These are phyloP conservation scores for Nemoura dubitans DNA, from an alignment of 2,888 invertebrate genomes.

Conservation along the genomic window DNA sequence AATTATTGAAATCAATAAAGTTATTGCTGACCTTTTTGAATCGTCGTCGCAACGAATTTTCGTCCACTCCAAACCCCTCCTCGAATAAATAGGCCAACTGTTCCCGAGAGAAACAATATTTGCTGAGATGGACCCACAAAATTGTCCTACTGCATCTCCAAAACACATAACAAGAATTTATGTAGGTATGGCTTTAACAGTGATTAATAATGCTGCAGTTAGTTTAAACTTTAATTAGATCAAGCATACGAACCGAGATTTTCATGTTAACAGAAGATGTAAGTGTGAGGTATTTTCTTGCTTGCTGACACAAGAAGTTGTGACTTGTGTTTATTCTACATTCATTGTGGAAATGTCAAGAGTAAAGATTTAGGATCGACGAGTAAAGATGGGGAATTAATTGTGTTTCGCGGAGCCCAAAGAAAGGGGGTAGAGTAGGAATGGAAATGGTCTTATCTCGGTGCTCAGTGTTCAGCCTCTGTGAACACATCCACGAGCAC, in stretches of 20 bases:
- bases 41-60: too few species aligned
- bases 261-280: slow-evolving; percentile 35
- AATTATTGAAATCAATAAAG: too few species aligned
- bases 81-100: too few species aligned
- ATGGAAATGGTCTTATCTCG: not conserved
- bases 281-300: slow-evolving; percentile 36
- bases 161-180: slow-evolving; percentile 34
- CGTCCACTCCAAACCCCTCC: too few species aligned
- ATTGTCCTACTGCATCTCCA: not conserved
- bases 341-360: slow-evolving; percentile 31
- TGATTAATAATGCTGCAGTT: slow-evolving; percentile 37
- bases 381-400: slow-evolving; percentile 28
- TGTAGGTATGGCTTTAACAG: slow-evolving; percentile 33
- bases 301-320: slow-evolving; percentile 15
- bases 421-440: not conserved
- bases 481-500: not conserved
- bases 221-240: slow-evolving; percentile 32
- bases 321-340: slow-evolving; percentile 23
- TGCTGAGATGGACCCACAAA: not conserved
- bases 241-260: slow-evolving; percentile 29
- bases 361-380: slow-evolving; percentile 36
- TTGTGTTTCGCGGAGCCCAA: not conserved
- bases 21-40: too few species aligned
- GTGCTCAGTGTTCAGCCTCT: not conserved
- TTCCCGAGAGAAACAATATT: not conserved